Evolutionary conservation across 1,140 invertebrate genomes (phyloP).

Genomic region (Pogonomyrmex barbatus): DNA sequence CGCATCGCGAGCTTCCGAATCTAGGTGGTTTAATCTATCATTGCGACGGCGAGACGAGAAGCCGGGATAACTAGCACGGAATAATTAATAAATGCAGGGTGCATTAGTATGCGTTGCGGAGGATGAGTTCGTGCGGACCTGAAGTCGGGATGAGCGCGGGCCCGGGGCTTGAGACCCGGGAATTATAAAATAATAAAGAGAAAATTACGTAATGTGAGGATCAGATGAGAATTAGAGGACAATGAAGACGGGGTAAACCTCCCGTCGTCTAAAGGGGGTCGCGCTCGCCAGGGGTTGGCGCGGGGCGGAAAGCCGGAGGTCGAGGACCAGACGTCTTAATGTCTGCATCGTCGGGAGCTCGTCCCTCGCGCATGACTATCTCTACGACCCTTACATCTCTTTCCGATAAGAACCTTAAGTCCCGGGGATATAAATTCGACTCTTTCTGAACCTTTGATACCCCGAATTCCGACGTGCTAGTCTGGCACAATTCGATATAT

Average conservation of each 20-base stretch:
- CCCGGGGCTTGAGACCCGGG: constrained; percentile 52
- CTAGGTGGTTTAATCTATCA: constrained; percentile 75
- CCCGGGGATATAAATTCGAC: constrained; percentile 68
- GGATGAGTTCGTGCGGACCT: constrained; percentile 73
- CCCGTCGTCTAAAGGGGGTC: constrained; percentile 61
- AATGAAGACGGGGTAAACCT: constrained; percentile 78
- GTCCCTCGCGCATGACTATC: constrained; percentile 75
- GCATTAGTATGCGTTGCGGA: constrained; percentile 79
- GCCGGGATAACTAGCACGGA: constrained; percentile 77
- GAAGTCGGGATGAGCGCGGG: constrained; percentile 67
- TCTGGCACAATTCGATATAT: constrained; percentile 50
- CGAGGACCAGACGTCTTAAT: constrained; percentile 85
- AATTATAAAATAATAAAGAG: constrained; percentile 84
- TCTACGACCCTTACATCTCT: constrained; percentile 65
- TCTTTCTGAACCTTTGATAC: constrained; percentile 41
- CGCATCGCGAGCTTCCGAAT: constrained; percentile 70
- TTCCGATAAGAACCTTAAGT: constrained; percentile 71
- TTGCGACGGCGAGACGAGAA: constrained; percentile 71
- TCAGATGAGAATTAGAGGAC: constrained; percentile 80
- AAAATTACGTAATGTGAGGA: constrained; percentile 82
- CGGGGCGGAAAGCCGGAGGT: constrained; percentile 74
- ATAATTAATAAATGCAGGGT: constrained; percentile 82
- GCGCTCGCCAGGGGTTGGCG: constrained; percentile 34
- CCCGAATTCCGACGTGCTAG: constrained; percentile 21
- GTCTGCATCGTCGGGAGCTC: constrained; percentile 79